phyloP scores from a whole-genome alignment of 2,797 vertebrate genomes.

The Myotis planiceps region DNA sequence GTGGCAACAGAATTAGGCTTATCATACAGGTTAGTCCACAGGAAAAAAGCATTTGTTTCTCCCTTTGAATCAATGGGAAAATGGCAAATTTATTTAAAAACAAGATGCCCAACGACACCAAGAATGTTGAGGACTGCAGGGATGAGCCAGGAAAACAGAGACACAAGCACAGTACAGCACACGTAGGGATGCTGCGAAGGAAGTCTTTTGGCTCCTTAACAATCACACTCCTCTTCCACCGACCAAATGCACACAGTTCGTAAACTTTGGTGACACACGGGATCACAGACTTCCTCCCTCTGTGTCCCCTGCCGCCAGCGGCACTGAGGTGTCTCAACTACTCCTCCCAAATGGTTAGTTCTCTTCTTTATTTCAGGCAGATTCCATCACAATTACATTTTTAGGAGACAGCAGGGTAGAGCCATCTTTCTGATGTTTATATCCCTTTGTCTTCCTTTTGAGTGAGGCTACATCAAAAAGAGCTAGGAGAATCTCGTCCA shows the following conservation, averaged over 20 bases:
- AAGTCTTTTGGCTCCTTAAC: constrained; percentile 75
- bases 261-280: neutral
- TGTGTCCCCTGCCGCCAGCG: neutral
- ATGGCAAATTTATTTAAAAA: neutral
- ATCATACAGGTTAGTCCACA: neutral
- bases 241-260: neutral
- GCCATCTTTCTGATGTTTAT: constrained; percentile 1
- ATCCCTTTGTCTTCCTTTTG: neutral
- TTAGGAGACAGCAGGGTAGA: neutral
- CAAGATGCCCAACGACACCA: neutral
- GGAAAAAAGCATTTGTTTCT: neutral
- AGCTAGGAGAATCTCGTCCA: neutral
- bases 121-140: neutral
- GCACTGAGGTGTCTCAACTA: neutral
- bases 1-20: neutral
- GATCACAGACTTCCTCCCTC: neutral
- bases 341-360: neutral
- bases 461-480: neutral
- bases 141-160: constrained; percentile 46
- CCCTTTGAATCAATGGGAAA: constrained; percentile 18
- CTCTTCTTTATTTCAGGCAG: neutral
- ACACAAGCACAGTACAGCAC: constrained; percentile 44
- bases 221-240: neutral
- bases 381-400: neutral
- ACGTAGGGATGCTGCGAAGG: neutral